These are phyloP conservation scores for Ptychodera flava DNA, from an alignment of 35 echinoderm and acorn worm species.

Conservation along the genomic window DNA sequence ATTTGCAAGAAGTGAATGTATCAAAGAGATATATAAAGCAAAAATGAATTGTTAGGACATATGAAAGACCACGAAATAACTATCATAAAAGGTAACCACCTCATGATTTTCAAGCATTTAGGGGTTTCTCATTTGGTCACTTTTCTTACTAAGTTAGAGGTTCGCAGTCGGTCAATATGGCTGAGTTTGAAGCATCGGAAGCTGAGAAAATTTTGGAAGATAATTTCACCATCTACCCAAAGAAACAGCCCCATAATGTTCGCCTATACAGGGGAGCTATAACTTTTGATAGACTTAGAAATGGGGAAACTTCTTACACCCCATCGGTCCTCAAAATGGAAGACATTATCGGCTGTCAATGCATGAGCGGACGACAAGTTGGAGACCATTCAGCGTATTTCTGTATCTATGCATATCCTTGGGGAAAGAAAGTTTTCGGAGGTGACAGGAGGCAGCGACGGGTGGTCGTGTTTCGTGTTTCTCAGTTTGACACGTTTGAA, in stretches of 20 bases:
- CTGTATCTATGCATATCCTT: slow-evolving; percentile 16
- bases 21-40: not conserved
- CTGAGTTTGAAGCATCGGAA: not conserved
- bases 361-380: not conserved
- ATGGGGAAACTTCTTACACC: not conserved
- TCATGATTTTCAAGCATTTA: not conserved
- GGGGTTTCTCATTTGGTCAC: not conserved
- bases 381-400: not conserved
- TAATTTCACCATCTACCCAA: slow-evolving; percentile 18
- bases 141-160: not conserved
- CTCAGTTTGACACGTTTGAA: slow-evolving; percentile 12
- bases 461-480: slow-evolving; percentile 4
- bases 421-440: not conserved
- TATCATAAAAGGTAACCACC: not conserved
- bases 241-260: not conserved
- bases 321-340: not conserved
- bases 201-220: slow-evolving; percentile 7
- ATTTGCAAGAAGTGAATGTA: too few species aligned
- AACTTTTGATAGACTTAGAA: not conserved
- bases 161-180: not conserved
- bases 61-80: not conserved
- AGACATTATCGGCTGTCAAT: slow-evolving; percentile 15
- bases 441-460: not conserved
- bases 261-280: not conserved
- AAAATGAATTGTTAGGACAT: not conserved